Conservation (phyloP, 2,888 invertebrate species). For the Eupithecia dodoneata region DNA sequence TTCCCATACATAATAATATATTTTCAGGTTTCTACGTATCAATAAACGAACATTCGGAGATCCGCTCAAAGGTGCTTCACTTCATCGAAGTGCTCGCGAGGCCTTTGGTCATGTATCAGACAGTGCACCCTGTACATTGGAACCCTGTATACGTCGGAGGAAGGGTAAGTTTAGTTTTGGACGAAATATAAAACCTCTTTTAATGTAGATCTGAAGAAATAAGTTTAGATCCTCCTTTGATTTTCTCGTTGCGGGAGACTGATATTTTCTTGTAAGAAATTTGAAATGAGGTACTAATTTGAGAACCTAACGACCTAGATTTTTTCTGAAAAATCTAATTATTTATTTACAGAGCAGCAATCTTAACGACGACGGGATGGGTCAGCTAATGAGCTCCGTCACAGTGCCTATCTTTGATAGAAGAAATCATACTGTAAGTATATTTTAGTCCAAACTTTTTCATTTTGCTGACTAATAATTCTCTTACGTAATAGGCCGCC, state of each 20-base stretch:
- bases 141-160: constrained; percentile 95
- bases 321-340: constrained; percentile 5
- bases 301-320: not conserved
- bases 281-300: not conserved
- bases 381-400: constrained; percentile 96
- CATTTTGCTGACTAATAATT: not conserved
- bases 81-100: constrained; percentile 97
- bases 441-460: not conserved
- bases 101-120: constrained; percentile 97
- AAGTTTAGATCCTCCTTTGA: not conserved
- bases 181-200: not conserved
- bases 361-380: constrained; percentile 87
- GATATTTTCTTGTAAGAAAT: not conserved
- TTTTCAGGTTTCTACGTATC: constrained; percentile 93
- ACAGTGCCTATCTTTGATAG: constrained; percentile 97
- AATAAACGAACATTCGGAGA: constrained; percentile 94
- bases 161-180: constrained; percentile 82
- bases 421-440: constrained; percentile 91
- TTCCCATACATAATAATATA: not conserved
- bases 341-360: constrained; percentile 85
- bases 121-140: constrained; percentile 97
- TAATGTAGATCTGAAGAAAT: not conserved
- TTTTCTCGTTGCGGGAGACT: not conserved
- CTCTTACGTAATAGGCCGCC: not conserved
- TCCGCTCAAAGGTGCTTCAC: constrained; percentile 95